These are phyloP conservation scores for Cyprinus carpio DNA, from an alignment of 2,113 vertebrate genomes.

Conservation along the genomic window DNA sequence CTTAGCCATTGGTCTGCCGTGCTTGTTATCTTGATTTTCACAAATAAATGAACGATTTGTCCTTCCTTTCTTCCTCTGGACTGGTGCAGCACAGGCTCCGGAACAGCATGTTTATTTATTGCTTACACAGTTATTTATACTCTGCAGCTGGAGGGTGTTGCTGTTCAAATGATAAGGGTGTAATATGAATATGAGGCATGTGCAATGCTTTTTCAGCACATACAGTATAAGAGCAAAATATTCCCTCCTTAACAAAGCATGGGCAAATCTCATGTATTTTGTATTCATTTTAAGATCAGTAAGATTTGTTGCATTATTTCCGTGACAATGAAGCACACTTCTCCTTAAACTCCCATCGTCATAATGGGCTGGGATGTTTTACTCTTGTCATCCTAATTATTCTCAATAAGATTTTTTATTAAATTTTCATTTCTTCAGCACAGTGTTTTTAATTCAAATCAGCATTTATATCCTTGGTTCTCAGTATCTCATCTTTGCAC, in stretches of 20 bases:
- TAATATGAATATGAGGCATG: neutral
- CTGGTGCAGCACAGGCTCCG: neutral
- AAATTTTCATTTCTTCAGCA: neutral
- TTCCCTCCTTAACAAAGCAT: neutral
- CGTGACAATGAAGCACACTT: neutral
- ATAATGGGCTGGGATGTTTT: neutral
- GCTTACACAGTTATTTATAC: conserved; percentile 6
- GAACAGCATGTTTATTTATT: neutral
- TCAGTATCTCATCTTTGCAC: neutral
- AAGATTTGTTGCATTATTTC: neutral
- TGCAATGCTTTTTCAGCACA: neutral
- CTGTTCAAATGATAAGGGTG: neutral
- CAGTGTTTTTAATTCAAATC: neutral
- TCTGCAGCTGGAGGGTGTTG: neutral
- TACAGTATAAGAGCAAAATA: no score
- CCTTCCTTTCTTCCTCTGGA: conserved; percentile 1
- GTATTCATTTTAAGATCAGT: neutral
- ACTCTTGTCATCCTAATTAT: neutral
- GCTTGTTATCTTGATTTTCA: conserved; percentile 55
- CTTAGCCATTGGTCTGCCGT: conserved; percentile 33
- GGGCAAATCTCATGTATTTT: neutral
- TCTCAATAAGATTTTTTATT: neutral
- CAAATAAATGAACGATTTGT: conserved; percentile 32
- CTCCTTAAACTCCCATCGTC: neutral
- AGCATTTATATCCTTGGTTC: neutral